Conservation (phyloP, 1,140 invertebrate species). For the Drosophila ambigua region DNA sequence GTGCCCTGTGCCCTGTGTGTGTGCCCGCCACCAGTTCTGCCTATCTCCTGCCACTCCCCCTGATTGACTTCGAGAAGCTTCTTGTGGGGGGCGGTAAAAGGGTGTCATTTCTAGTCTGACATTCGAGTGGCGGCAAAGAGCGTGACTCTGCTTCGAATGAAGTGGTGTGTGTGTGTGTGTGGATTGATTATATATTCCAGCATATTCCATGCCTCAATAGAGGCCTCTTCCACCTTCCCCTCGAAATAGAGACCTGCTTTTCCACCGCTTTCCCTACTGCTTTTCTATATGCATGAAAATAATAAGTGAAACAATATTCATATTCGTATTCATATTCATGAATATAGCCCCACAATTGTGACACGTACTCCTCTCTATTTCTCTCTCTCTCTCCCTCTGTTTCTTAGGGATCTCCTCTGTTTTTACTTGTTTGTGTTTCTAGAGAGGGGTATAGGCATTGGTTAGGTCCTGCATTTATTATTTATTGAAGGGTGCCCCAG, state of each 20-base stretch:
- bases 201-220: conserved; percentile 80
- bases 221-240: conserved; percentile 31
- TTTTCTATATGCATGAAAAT: conserved; percentile 66
- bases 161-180: no score
- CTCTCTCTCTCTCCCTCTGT: no score
- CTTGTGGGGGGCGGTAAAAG: conserved; percentile 27
- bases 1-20: not conserved
- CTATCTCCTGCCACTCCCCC: conserved; percentile 1
- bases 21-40: no score
- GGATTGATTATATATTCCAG: conserved; percentile 79
- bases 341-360: conserved; percentile 76
- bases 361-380: conserved; percentile 29
- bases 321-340: conserved; percentile 55
- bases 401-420: no score
- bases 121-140: conserved; percentile 37
- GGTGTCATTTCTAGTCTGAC: conserved; percentile 39
- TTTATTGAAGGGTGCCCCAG: no score
- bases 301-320: conserved; percentile 78
- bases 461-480: no score
- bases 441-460: no score
- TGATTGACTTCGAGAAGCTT: conserved; percentile 60
- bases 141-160: conserved; percentile 41
- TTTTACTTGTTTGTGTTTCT: no score
- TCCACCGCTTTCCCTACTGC: not conserved
- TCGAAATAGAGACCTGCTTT: no score